Evolutionary conservation across 1,140 invertebrate species (phyloP), one percentile per base, ranked within the genome.

Genomic region (Cydia pomonella): DNA sequence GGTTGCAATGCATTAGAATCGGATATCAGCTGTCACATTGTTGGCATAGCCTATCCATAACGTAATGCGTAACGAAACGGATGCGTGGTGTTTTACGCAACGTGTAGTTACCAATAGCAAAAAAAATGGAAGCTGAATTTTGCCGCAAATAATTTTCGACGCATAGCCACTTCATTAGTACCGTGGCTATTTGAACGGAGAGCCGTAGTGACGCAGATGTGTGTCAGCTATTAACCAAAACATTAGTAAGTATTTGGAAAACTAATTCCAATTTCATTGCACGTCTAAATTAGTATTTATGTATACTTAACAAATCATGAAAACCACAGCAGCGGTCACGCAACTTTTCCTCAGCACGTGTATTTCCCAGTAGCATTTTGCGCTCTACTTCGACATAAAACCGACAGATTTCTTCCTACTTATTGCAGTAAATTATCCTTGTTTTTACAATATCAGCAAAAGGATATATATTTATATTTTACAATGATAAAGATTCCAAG

Each of bases 351-450:
- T 59, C 10, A 59, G 53, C 21, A 10, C 53, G 18, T 59, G 53
- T 59, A 59, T 59, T 59, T 59, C 53, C 21, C 53, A 59, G 23
- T 59, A 18, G 53, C 53, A 23, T 59, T 23, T 59, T 59, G 53
- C 53, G 53, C 53, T 23, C 53, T 59, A 59, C 23, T 59, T 12
- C 53, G 21, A 12, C 21, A 10, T 59, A 21, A 23, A 21, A 59
- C 7, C 5, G 21, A 59, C 23, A 9, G 50, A 21, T 59, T 59
- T 59, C n/a, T 12, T 59, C 53, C 53, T 21, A 23, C n/a, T 16
- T 16, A 13, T 44, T 12, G 12, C 12, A 16, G 7, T 44, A 44
- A 44, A 44, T 44, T 44, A 13, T 16, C 12, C 7, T 44, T 44
- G 41, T 44, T 3, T 44, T 16, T 44, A 16, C 12, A 44, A 12